These are phyloP conservation scores for Salvator merianae DNA, from an alignment of 2,113 vertebrate species.

Conservation along the genomic window DNA sequence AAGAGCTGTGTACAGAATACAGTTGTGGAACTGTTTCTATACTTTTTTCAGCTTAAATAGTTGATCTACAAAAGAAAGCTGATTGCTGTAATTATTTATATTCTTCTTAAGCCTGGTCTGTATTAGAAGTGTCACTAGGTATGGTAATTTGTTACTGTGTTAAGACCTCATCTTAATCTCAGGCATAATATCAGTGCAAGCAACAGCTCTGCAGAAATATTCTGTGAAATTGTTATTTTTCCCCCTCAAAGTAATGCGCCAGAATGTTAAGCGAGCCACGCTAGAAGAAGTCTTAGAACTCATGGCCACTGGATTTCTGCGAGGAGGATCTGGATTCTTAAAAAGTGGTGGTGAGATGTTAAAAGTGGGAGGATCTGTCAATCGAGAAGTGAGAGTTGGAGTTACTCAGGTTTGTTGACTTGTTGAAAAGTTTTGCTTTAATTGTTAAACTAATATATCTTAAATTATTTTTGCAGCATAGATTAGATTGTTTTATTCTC, in stretches of 20 bases:
- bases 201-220: background rate
- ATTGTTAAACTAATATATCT: too few relatives aligned
- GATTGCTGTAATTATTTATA: background rate
- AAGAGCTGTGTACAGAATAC: background rate
- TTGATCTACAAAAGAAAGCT: background rate
- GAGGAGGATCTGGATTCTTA: constrained; percentile 95
- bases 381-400: constrained; percentile 97
- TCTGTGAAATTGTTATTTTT: constrained; percentile 39
- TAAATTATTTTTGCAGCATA: background rate
- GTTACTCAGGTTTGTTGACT: constrained; percentile 92
- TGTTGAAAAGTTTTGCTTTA: background rate
- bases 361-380: constrained; percentile 95
- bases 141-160: background rate
- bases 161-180: background rate
- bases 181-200: background rate
- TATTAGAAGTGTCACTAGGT: background rate
- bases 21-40: background rate
- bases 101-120: background rate
- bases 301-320: constrained; percentile 95
- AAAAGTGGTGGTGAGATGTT: constrained; percentile 98
- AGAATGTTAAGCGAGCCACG: constrained; percentile 95
- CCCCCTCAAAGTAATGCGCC: constrained; percentile 89
- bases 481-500: background rate
- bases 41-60: background rate
- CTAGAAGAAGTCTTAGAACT: constrained; percentile 97